Percentiles rank a stretch among this genome's conserved stretches.
phyloP scores from a whole-genome alignment of 1,140 invertebrate genomes.

The Drosophila nigrodunni region DNA sequence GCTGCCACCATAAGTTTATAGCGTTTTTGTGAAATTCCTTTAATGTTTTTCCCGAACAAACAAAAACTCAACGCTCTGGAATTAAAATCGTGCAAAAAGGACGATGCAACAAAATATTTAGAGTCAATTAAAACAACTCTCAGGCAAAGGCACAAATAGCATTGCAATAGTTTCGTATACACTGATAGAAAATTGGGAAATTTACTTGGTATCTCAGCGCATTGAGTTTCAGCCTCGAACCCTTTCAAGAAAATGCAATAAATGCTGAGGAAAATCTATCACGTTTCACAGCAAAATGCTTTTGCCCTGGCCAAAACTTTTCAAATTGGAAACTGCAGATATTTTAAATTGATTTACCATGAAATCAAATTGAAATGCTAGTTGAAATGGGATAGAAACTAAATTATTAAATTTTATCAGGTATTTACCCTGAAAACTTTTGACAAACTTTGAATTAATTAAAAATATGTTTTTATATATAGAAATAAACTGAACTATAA shows the following conservation, averaged over 20 bases:
- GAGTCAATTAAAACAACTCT: slow-evolving; percentile 67
- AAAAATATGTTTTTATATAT: background rate
- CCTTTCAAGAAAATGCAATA: background rate
- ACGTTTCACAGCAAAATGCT: slow-evolving; percentile 20
- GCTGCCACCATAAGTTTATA: slow-evolving; percentile 56
- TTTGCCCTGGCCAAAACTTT: background rate
- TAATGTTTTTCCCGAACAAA: slow-evolving; percentile 62
- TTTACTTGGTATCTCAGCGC: slow-evolving; percentile 6
- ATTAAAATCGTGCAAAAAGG: slow-evolving; percentile 61
- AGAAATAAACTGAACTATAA: background rate
- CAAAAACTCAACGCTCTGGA: slow-evolving; percentile 56
- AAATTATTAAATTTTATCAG: background rate
- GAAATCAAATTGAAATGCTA: no score
- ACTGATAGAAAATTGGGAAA: background rate
- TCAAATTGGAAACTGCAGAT: background rate
- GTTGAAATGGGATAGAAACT: background rate
- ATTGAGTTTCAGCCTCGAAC: slow-evolving; percentile 7
- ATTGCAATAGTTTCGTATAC: slow-evolving; percentile 27
- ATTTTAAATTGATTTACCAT: no score
- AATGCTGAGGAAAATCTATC: slow-evolving; percentile 11
- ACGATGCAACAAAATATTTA: slow-evolving; percentile 71
- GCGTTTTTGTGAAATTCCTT: slow-evolving; percentile 67
- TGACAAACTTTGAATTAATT: background rate
- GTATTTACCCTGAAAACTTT: background rate
- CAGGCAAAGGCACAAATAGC: slow-evolving; percentile 5